Evolutionary conservation across 2,797 vertebrate genomes (phyloP).

Genomic region (Oophaga sylvatica): DNA sequence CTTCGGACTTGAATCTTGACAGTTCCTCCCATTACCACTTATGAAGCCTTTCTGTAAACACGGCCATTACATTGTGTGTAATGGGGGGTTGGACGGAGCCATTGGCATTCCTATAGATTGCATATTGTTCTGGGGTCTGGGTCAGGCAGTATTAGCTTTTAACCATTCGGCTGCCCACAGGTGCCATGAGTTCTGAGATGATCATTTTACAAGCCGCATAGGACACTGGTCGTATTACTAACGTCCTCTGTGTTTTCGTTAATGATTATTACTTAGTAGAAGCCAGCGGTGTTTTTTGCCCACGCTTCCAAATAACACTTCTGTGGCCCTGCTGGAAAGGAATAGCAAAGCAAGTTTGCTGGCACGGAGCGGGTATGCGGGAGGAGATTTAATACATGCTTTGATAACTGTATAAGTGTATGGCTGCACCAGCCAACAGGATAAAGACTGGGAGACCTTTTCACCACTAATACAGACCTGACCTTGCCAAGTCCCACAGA

Average conservation of each 20-base stretch:
- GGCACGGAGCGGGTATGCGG: slow-evolving; percentile 22
- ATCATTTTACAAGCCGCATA: slow-evolving; percentile 30
- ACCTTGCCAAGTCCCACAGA: slow-evolving; percentile 53
- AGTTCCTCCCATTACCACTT: slow-evolving; percentile 1
- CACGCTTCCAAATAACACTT: slow-evolving; percentile 37
- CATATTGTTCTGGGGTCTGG: slow-evolving; percentile 16
- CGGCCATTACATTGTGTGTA: not conserved
- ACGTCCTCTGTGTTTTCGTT: slow-evolving; percentile 12
- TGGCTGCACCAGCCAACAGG: slow-evolving; percentile 58
- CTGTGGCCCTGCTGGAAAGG: slow-evolving; percentile 35
- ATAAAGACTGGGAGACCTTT: slow-evolving; percentile 61
- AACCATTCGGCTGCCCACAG: slow-evolving; percentile 1
- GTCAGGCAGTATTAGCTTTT: not conserved
- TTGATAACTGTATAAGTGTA: slow-evolving; percentile 60
- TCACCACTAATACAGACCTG: slow-evolving; percentile 53
- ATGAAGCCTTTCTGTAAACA: not conserved
- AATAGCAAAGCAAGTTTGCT: slow-evolving; percentile 48
- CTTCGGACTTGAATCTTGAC: not conserved
- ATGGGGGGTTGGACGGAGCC: not conserved
- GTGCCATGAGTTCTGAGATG: slow-evolving; percentile 19
- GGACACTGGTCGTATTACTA: slow-evolving; percentile 28
- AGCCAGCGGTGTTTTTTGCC: slow-evolving; percentile 45
- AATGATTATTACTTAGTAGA: slow-evolving; percentile 30
- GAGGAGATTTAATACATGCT: slow-evolving; percentile 58
- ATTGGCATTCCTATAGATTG: slow-evolving; percentile 5